phyloP scores from a whole-genome alignment of 1,140 invertebrate species.

The Aphis gossypii region DNA sequence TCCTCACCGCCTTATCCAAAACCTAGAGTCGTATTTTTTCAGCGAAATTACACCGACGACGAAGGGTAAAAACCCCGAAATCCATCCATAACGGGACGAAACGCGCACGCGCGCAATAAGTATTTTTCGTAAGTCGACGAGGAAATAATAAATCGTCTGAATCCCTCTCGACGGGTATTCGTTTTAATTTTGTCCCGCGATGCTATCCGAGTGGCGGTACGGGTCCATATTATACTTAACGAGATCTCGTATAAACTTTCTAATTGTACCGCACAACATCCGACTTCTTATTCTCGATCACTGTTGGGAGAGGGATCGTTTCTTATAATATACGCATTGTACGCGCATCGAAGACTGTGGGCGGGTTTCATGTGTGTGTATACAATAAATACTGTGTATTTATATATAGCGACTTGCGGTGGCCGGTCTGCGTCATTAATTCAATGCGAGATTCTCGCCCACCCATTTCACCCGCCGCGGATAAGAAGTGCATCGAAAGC shows the following conservation, averaged over 20 bases:
- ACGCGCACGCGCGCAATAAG: background rate
- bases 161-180: background rate
- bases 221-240: background rate
- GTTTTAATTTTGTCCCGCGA: background rate
- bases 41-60: background rate
- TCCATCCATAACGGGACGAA: background rate
- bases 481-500: background rate
- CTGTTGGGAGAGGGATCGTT: background rate
- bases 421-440: constrained; percentile 16
- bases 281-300: constrained; percentile 29
- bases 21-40: background rate
- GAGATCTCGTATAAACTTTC: constrained; percentile 42
- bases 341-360: background rate
- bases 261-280: constrained; percentile 6
- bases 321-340: constrained; percentile 3
- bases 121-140: background rate
- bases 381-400: background rate
- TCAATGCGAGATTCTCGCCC: background rate
- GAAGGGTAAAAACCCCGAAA: background rate
- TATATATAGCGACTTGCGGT: background rate
- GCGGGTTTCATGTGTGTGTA: background rate
- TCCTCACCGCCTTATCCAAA: too few relatives aligned
- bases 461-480: background rate
- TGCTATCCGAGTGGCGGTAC: background rate
- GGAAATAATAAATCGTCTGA: constrained; percentile 6